Conservation (phyloP, 2,888 invertebrate genomes). For the Rhingia rostrata region DNA sequence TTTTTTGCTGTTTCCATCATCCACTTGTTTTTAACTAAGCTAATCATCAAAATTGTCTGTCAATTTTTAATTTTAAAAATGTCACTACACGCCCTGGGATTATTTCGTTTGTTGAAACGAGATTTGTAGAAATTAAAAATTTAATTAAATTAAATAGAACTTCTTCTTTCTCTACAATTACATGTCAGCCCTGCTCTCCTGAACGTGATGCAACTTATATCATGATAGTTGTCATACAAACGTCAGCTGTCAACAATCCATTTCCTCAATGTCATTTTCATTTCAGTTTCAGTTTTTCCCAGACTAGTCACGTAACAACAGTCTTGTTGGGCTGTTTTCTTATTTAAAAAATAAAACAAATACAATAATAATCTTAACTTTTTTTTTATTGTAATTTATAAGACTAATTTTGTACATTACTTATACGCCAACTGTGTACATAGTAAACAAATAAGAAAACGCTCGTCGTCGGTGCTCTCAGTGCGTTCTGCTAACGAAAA, state of each 20-base stretch:
- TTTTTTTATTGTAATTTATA: conserved; percentile 45
- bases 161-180: not conserved
- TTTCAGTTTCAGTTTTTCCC: conserved; percentile 68
- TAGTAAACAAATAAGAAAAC: conserved; percentile 28
- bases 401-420: conserved; percentile 46
- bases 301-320: conserved; percentile 72
- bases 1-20: too few relatives aligned
- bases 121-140: too few relatives aligned
- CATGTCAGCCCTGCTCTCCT: not conserved
- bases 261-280: conserved; percentile 64
- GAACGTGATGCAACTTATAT: not conserved
- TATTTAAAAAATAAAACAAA: conserved; percentile 50
- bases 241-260: conserved; percentile 39
- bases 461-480: conserved; percentile 35
- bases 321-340: conserved; percentile 53
- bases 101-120: too few relatives aligned
- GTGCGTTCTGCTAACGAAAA: conserved; percentile 43
- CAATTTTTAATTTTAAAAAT: too few relatives aligned
- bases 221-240: not conserved
- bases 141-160: too few relatives aligned
- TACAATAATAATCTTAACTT: conserved; percentile 15
- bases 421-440: conserved; percentile 34
- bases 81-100: too few relatives aligned
- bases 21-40: too few relatives aligned
- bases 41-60: too few relatives aligned